A percentile compares a stretch with the other conserved stretches of the same genome.
phyloP scores from a whole-genome alignment of 2,113 vertebrate species.

The Rhegmatorhina hoffmannsi region DNA sequence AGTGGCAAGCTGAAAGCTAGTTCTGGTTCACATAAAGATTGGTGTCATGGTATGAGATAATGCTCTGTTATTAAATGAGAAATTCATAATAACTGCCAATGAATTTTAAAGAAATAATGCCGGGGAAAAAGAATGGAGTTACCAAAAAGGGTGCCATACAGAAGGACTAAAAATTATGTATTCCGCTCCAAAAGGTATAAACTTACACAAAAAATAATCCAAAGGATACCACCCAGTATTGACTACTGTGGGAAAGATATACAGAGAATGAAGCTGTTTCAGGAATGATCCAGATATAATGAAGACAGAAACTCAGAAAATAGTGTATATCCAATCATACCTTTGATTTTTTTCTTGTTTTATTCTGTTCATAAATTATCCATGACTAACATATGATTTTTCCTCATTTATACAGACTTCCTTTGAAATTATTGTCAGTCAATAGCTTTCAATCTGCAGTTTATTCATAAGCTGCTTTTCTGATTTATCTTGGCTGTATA shows the following conservation, averaged over 20 bases:
- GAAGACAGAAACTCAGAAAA: background rate
- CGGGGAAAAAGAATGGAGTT: background rate
- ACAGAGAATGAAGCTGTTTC: background rate
- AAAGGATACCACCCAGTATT: background rate
- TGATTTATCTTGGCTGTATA: background rate
- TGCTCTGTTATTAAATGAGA: background rate
- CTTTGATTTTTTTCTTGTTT: background rate
- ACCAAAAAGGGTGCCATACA: background rate
- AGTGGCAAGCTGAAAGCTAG: background rate
- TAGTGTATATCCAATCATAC: background rate
- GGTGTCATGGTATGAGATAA: background rate
- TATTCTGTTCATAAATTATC: background rate
- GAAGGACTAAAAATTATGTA: background rate
- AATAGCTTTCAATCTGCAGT: background rate
- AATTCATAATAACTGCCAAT: background rate
- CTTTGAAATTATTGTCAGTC: background rate
- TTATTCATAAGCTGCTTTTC: background rate
- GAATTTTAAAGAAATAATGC: background rate
- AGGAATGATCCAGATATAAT: background rate
- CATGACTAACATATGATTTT: background rate
- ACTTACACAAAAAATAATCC: background rate
- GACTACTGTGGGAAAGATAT: background rate
- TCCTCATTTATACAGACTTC: background rate
- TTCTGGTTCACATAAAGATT: background rate
- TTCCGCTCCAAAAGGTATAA: background rate